Base-by-base conservation (phyloP, 2,113 vertebrate species). In the Anser brachyrhynchus region DNA sequence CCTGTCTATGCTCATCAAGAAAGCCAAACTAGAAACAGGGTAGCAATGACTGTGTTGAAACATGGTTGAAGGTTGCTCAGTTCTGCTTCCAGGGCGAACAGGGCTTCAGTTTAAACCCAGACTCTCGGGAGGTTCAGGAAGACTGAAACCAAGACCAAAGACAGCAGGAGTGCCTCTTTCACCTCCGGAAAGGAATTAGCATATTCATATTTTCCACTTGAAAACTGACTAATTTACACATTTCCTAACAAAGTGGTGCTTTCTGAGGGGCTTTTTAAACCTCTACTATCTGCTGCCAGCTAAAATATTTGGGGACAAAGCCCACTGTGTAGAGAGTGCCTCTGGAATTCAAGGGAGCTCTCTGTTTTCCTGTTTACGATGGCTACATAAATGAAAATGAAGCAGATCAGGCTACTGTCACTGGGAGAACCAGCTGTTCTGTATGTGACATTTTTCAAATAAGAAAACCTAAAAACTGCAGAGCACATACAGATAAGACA, bases 71-170 rank as follows among this genome's bases (percentile, higher is more conserved):
- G 28, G 57, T 25, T 37, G 11, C 25, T 80, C 55, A 28, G 37
- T 69, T 84, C 59, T 80, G 67, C n/a, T 70, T 57, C 43, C 29
- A 52, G 22, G 31, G 33, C 3, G n/a, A 90, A 91, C 14, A 72
- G 62, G 33, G 43, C 35, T 94, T 94, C 71, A 65, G 31, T 72
- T 89, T 81, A 71, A 90, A 77, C 29, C 17, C 21, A 39, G 72
- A 72, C 23, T 44, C 59, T 72, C 64, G 58, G 11, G 21, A 92
- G 70, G 39, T 54, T 79, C 57, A 90, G 46, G 41, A 96, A 72
- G n/a, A 43, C 70, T 78, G 41, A 85, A 94, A 95, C 57, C 41
- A 94, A 84, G 95, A 96, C 37, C 72, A 80, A 95, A 95, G 55
- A 87, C 71, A 92, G 62, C 15, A 70, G 9, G 2, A 87, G 43